Evolutionary conservation across 1,140 invertebrate genomes (phyloP).

Genomic region (Teleogryllus occipitalis): DNA sequence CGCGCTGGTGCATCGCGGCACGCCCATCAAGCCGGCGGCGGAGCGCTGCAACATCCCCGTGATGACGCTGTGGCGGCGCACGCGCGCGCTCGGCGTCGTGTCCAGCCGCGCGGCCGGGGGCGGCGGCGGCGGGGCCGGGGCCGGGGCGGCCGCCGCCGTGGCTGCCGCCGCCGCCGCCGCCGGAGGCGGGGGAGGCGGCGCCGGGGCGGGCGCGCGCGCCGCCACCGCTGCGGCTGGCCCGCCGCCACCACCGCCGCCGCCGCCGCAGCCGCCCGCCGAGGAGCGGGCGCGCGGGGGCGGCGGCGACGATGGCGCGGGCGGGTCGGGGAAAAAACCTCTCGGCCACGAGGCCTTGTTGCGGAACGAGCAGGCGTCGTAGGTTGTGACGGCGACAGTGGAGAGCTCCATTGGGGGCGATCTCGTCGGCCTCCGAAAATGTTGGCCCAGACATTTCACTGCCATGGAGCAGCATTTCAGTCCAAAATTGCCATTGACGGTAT

Average conservation of each 20-base stretch:
- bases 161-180: background rate
- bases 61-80: slow-evolving; percentile 30
- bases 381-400: background rate
- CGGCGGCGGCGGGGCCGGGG: slow-evolving; percentile 12
- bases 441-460: background rate
- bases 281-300: background rate
- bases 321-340: too few species aligned
- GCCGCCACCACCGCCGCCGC: background rate
- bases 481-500: too few species aligned
- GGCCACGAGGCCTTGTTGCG: too few species aligned
- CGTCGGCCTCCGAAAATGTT: too few species aligned
- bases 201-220: background rate
- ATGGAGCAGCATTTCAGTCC: background rate
- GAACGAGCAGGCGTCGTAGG: background rate
- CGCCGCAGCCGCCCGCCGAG: background rate
- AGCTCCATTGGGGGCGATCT: too few species aligned
- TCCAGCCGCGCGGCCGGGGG: slow-evolving; percentile 25
- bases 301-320: too few species aligned
- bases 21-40: slow-evolving; percentile 28
- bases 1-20: slow-evolving; percentile 26
- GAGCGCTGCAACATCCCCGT: slow-evolving; percentile 28
- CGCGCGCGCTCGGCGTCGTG: slow-evolving; percentile 27
- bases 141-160: background rate
- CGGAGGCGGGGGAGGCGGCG: background rate
- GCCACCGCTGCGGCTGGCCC: background rate